Base-by-base conservation (phyloP, 1,140 invertebrate genomes). In the Acromyrmex heyeri region DNA sequence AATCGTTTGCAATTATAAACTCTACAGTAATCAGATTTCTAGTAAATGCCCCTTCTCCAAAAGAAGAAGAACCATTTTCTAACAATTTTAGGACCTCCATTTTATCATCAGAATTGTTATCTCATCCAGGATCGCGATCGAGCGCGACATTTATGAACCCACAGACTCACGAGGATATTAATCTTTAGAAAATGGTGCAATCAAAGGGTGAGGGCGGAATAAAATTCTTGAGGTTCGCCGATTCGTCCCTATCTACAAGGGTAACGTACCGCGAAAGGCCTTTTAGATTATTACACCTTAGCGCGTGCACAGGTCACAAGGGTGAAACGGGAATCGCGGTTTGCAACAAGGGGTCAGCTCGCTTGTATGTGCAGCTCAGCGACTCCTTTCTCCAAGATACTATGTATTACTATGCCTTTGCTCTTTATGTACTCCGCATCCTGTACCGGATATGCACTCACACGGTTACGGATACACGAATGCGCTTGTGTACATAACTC, bases 281-380 rank as follows among this genome's bases (percentile, higher is more conserved):
- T 83, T 83, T 83, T 55, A 73, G 79, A 83, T 83, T 83, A 83
- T 83, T 83, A 83, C 79, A 83, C 79, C 79, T 83, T 83, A 75
- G 79, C 44, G 69, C 78, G 64, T 55, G 53, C 69, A 34, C 57
- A 83, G 79, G 79, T 83, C 55, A 55, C 21, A 61, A 83, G 79
- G 79, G 69, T 83, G 55, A 83, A 83, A 73, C 69, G 55, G 27
- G 59, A 61, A 34, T 61, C 79, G 79, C 79, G 67, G 79, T 83
- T 83, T 83, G 55, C 79, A 75, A 75, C 79, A 83, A 73, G 79
- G 76, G 79, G 79, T 83, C 69, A 83, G 79, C 55, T 69, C 18
- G 79, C 67, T 55, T 38, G 38, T 75, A 72, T 75, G 24, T 24
- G 18, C 65, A 59, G 24, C 34, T 38, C 27, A 44, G 34, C 50